Evolutionary conservation across 2,797 vertebrate species (phyloP), one percentile per base, ranked within the genome.

Genomic region (Oryzias sinensis): DNA sequence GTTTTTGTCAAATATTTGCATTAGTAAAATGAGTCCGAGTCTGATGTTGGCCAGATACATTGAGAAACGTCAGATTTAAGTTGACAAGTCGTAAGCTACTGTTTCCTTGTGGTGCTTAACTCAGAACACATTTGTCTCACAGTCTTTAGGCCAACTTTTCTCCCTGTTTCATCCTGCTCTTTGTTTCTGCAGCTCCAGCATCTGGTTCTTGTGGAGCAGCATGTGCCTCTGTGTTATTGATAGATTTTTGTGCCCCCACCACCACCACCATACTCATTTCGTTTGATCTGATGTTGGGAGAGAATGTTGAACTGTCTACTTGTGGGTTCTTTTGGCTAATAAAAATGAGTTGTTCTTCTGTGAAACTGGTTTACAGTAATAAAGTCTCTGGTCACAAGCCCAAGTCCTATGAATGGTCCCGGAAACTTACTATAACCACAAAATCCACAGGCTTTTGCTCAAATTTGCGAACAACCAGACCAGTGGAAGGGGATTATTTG

Each of bases 51-150:
- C 62, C 46, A 51, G 42, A 55, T 16, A 43, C 27, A 72, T 79
- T 87, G 55, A 79, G 77, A 83, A 75, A 72, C 76, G 74, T 63
- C 80, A 60, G 85, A 66, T 85, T 92, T 60, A 83, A 92, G 84
- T 89, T 92, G 93, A 94, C 93, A 94, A 90, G 89, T 93, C 79
- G 81, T 90, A 90, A 93, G 93, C 93, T 94, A 93, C 94, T 73
- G 91, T 95, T 95, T 94, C 93, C 93, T 93, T 87, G 81, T 83
- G 61, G 87, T 71, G 76, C 83, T 90, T 94, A 94, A 94, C 91
- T 92, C 87, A 59, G 90, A 93, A 91, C 94, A 94, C 87, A 93
- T 94, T 94, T 93, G 82, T 81, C 72, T 79, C 77, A 68, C 58
- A 79, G 83, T 83, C 84, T 74, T 53, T 20, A 27, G 56, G 70